Evolutionary conservation across 2,888 invertebrate genomes (phyloP).

Genomic region (Cephonodes hylas): DNA sequence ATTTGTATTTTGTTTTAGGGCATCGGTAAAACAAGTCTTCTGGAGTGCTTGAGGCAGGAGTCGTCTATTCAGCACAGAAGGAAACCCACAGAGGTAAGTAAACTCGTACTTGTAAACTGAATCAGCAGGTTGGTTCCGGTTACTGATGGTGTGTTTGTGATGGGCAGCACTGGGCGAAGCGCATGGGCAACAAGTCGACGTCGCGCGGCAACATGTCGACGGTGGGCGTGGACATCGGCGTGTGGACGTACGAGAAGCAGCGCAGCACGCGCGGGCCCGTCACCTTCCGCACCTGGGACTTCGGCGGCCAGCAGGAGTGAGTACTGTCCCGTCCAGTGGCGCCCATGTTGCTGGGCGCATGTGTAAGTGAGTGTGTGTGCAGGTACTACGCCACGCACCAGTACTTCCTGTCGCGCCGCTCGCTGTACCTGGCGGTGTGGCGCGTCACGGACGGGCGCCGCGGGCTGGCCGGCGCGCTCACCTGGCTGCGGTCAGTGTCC

Average conservation of each 20-base stretch:
- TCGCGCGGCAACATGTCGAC: slow-evolving; percentile 93
- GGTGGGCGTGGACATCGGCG: slow-evolving; percentile 98
- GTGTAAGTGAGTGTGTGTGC: slow-evolving; percentile 13
- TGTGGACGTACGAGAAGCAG: slow-evolving; percentile 93
- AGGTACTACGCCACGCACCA: slow-evolving; percentile 99
- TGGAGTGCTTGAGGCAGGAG: slow-evolving; percentile 93
- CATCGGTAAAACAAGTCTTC: slow-evolving; percentile 93
- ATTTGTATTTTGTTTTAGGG: slow-evolving; percentile 47
- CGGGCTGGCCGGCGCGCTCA: slow-evolving; percentile 93
- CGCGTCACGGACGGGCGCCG: slow-evolving; percentile 94
- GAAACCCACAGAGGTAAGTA: slow-evolving; percentile 83
- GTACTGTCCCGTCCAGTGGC: slow-evolving; percentile 31
- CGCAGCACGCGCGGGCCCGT: slow-evolving; percentile 89
- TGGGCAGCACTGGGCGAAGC: slow-evolving; percentile 94
- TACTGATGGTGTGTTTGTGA: slow-evolving; percentile 12
- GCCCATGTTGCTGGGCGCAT: not conserved
- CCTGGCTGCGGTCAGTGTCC: slow-evolving; percentile 88
- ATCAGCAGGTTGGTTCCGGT: not conserved
- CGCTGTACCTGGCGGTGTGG: slow-evolving; percentile 98
- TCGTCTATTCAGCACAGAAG: slow-evolving; percentile 87
- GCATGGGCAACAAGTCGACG: slow-evolving; percentile 95
- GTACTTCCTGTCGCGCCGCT: slow-evolving; percentile 97
- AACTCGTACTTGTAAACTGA: too few relatives aligned
- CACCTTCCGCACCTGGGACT: slow-evolving; percentile 98
- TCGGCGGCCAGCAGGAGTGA: slow-evolving; percentile 97